Base-by-base conservation (phyloP, 2,888 invertebrate genomes). In the Tinea pellionella region DNA sequence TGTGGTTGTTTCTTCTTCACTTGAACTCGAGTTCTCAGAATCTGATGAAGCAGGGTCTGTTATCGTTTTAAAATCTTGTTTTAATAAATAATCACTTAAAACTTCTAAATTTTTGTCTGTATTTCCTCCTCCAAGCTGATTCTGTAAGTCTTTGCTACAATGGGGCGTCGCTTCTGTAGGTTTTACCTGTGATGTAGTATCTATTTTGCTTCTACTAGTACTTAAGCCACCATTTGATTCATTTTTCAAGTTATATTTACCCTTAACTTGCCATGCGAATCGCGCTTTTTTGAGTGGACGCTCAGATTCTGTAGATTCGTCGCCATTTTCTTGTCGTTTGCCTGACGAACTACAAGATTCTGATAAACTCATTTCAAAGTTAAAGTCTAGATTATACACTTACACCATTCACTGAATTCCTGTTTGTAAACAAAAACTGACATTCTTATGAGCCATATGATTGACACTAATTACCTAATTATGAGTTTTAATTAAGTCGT, bases 221-320 rank as follows among this genome's bases (percentile, higher is more conserved):
- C 19, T 18, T 2, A 19, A 6, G 12, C 11, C 15, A n/a, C 43
- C 59, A 32, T 37, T 24, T 42, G 24, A 12, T 59, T 43, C 80
- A 64, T 87, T 86, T 77, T 88, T 90, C 64, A 90, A 74, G 71
- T 90, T 90, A 71, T 90, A 88, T 84, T 89, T 88, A 47, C 91
- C 91, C 78, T 91, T 91, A 62, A 91, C 89, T 85, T 91, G 90
- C 91, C 91, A 91, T 61, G 90, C 87, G 77, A 89, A 91, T 67
- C 89, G 84, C 62, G 91, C 91, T 77, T 91, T 91, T 74, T 91
- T 91, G 66, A 90, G 82, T 69, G 91, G 91, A 77, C 90, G 88
- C 68, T 89, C 89, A 61, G 81, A 78, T 65, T 88, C 88, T 70
- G 74, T 71, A 61, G 75, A 71, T 64, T 73, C 81, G 83, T 84